Conservation (phyloP, 2,888 invertebrate genomes). For the Amphiduros pacificus region DNA sequence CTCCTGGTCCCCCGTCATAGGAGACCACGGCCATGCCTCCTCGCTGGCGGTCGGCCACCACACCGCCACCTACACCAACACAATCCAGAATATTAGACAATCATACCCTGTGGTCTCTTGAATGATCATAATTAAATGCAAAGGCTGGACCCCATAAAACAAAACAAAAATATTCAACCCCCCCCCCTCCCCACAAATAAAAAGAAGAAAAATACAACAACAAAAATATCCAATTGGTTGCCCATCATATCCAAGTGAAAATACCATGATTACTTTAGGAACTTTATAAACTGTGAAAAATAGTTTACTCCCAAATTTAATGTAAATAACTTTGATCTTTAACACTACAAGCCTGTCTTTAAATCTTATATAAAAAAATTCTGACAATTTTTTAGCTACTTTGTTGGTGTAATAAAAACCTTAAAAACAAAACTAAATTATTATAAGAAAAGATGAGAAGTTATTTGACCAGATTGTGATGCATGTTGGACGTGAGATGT, state of each 20-base stretch:
- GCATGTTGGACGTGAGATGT: conserved; percentile 62
- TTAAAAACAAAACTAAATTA: no score
- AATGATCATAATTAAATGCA: background rate
- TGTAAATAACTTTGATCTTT: no score
- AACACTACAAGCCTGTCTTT: no score
- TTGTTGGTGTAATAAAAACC: no score
- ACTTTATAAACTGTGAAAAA: no score
- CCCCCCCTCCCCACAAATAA: background rate
- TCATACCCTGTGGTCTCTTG: background rate
- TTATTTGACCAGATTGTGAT: conserved; percentile 49
- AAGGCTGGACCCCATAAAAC: background rate
- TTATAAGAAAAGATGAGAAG: background rate
- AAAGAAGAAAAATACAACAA: background rate
- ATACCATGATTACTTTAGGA: no score
- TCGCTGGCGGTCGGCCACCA: conserved; percentile 84
- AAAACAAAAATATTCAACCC: background rate
- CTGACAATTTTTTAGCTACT: no score
- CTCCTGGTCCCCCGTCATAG: conserved; percentile 79
- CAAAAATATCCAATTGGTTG: background rate
- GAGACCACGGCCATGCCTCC: conserved; percentile 93
- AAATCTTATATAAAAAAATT: no score
- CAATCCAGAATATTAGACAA: background rate
- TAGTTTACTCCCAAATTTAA: no score
- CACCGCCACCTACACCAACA: conserved; percentile 66
- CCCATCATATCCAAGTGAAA: no score